These are phyloP conservation scores for Anarrhichthys ocellatus DNA, from an alignment of 2,113 vertebrate genomes.

Conservation along the genomic window DNA sequence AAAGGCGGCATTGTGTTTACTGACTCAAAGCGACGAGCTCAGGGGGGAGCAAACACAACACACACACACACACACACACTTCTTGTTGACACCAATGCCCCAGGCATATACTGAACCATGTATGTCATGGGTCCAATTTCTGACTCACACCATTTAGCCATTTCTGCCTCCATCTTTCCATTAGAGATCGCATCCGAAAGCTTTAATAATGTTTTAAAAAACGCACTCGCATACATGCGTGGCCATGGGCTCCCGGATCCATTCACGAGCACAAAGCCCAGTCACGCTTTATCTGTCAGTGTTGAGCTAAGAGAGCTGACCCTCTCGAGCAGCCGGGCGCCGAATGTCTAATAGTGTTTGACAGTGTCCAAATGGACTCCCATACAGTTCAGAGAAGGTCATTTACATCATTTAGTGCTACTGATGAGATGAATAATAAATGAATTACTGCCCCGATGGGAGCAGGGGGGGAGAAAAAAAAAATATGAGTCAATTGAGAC, in stretches of 20 bases:
- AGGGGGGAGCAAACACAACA: constrained; percentile 24
- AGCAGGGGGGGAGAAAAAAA: not conserved
- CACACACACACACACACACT: constrained; percentile 18
- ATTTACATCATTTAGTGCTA: constrained; percentile 75
- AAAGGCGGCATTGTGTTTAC: constrained; percentile 77
- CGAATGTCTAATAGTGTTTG: constrained; percentile 75
- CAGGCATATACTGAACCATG: constrained; percentile 7
- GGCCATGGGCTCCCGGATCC: constrained; percentile 7
- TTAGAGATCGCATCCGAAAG: not conserved
- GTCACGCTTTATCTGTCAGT: constrained; percentile 64
- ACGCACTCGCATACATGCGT: constrained; percentile 19
- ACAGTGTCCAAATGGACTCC: constrained; percentile 80
- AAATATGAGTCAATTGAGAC: constrained; percentile 57
- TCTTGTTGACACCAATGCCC: constrained; percentile 40
- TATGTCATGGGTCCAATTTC: constrained; percentile 30
- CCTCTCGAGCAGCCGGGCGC: constrained; percentile 62
- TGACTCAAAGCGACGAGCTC: constrained; percentile 58
- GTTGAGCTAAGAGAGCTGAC: constrained; percentile 59
- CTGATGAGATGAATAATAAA: constrained; percentile 80
- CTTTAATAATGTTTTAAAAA: constrained; percentile 16
- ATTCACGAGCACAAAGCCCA: constrained; percentile 33
- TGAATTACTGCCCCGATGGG: constrained; percentile 61
- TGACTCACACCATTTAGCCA: constrained; percentile 22
- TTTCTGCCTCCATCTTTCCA: not conserved
- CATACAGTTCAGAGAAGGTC: constrained; percentile 76